Evolutionary conservation across 2,113 vertebrate genomes (phyloP), one percentile per base, ranked within the genome.

Genomic region (Ahaetulla prasina): DNA sequence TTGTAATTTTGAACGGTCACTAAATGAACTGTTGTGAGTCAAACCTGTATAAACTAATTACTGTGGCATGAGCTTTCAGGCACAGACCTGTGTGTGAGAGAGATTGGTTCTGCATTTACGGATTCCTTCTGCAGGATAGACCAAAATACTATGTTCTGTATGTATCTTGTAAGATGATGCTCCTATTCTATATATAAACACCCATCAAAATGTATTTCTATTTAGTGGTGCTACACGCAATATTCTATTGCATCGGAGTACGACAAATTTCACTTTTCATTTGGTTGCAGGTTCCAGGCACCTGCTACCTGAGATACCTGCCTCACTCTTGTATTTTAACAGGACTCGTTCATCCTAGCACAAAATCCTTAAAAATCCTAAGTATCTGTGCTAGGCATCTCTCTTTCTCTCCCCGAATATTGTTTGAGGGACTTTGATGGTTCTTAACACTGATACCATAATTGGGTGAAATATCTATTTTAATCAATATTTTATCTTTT

Each of bases 401-500:
- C 2, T 12, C 20, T 14, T 18, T 87, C n/a, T 39, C 30, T 35
- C 30, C 30, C 85, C 25, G 3, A 16, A 87, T 91, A 30, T 86
- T 86, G 2, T 35, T 22, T 91, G 20, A 87, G 54, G 18, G 30
- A 16, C 45, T 52, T 14, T 8, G 85, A 47, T 6, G 30, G 6
- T 86, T 91, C 49, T 16, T 35, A 63, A 60, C 27, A 87, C 84
- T 8, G 11, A 47, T 49, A 20, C 84, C 35, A 49, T 30, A 87
- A 4, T 7, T 49, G 4, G 60, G 50, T 86, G 90, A 91, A 87
- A 91, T 86, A 91, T 87, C 87, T 23, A 52, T 87, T 39, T 68
- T 35, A 39, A 87, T 91, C 35, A 91, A 87, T 87, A 68, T 87
- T 91, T 68, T 68, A 91, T 92, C 47, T 87, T 88, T 35, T 39